phyloP scores from a whole-genome alignment of 1,140 invertebrate genomes.

The Magallana angulata region DNA sequence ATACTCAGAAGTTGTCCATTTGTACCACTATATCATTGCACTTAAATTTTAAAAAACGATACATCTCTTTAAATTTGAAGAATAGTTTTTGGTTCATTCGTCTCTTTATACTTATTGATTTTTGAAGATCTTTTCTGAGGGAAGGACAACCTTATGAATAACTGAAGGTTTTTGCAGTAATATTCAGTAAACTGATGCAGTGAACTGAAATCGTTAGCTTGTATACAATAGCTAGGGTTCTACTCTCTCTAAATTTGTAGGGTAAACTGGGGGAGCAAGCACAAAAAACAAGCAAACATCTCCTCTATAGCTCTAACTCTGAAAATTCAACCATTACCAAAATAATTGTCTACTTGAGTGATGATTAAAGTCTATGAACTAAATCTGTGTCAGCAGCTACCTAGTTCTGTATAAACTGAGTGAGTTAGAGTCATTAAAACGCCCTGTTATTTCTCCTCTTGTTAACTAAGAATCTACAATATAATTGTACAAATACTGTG shows the following conservation, averaged over 20 bases:
- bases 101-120: too few species aligned
- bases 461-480: slow-evolving; percentile 1
- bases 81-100: too few species aligned
- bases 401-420: neutral
- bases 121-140: too few species aligned
- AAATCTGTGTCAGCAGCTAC: neutral
- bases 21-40: too few species aligned
- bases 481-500: neutral
- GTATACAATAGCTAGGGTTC: neutral
- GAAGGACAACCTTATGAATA: too few species aligned
- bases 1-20: too few species aligned
- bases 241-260: neutral
- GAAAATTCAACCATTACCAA: too few species aligned
- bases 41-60: too few species aligned
- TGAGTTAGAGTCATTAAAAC: neutral
- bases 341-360: neutral
- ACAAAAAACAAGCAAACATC: neutral
- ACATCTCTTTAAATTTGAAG: too few species aligned
- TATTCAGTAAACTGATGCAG: too few species aligned
- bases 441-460: neutral
- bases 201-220: neutral
- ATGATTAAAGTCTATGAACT: neutral
- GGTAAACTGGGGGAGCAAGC: neutral
- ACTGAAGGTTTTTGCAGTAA: too few species aligned
- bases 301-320: neutral